These are phyloP conservation scores for Vombatus ursinus DNA, from an alignment of 2,113 vertebrate genomes.

Conservation along the genomic window DNA sequence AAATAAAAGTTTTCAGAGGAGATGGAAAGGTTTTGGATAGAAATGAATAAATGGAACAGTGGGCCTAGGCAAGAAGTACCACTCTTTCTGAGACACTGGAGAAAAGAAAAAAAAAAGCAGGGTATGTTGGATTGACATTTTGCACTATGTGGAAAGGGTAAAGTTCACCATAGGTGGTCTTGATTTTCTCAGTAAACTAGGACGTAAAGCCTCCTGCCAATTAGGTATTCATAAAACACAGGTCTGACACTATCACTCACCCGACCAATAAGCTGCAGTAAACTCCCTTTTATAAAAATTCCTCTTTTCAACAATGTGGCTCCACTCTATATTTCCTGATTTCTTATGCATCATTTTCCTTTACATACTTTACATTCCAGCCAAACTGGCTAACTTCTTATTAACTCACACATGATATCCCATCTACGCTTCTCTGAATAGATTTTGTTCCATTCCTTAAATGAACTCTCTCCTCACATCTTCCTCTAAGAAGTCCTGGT, in stretches of 20 bases:
- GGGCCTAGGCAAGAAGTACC: neutral
- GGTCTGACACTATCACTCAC: neutral
- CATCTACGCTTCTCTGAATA: neutral
- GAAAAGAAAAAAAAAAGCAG: neutral
- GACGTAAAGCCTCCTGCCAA: neutral
- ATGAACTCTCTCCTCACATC: neutral
- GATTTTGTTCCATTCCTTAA: neutral
- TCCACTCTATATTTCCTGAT: neutral
- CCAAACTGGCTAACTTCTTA: neutral
- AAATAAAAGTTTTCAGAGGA: neutral
- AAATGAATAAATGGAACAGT: neutral
- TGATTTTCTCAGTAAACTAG: neutral
- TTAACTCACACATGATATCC: neutral
- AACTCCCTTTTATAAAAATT: neutral
- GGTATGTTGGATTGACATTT: neutral
- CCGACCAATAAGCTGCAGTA: neutral
- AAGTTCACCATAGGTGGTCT: neutral
- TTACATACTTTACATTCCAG: neutral
- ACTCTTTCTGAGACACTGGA: neutral
- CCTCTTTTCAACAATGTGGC: neutral
- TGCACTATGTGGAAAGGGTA: neutral
- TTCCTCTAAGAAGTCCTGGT: neutral
- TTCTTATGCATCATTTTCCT: too few relatives aligned
- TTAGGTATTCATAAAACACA: neutral
- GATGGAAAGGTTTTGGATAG: neutral